Evolutionary conservation across 1,140 invertebrate species (phyloP), one percentile per base, ranked within the genome.

Genomic region (Agrilus planipennis): DNA sequence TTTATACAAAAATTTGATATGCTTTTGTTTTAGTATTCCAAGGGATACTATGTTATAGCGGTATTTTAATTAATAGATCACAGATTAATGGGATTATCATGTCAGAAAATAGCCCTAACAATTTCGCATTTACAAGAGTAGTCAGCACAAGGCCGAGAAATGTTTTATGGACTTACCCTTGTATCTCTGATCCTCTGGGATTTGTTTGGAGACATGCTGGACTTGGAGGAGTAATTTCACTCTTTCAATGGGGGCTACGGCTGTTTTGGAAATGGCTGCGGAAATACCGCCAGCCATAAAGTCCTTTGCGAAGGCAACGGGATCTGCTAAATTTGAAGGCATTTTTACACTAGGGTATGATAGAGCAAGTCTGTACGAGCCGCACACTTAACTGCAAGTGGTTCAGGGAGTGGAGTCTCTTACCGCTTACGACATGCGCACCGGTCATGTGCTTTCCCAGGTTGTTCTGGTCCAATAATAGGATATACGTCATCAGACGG

Each of bases 191-290:
- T 86, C 79, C 41, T 69, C 77, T 11, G 81, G 41, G 53, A 91
- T 89, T 64, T 89, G 81, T 69, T 86, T 87, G 49, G 77, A 83
- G 37, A 84, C 79, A 66, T 86, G 81, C 67, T 89, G 86, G 41
- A 89, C 84, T 65, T 89, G 89, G 35, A 93, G 74, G 36, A 94
- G 72, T 28, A 93, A 67, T 61, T 94, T 93, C 18, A 93, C 86
- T 57, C 89, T 72, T 64, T 93, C 89, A 53, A 93, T 91, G 0
- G 89, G 85, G 6, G 85, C 85, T 15, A 87, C 83, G 10, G 79
- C 73, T 12, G 86, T 89, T 60, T 91, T 91, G 12, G 87, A 87
- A 31, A 89, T 73, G 3, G 87, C 88, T 18, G 89, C 89, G 18
- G 88, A 80, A 41, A 89, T 71, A 50, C 89, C 89, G 53, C 84